Evolutionary conservation across 2,113 vertebrate genomes (phyloP), one percentile per base, ranked within the genome.

Genomic region (Salvelinus namaycush): DNA sequence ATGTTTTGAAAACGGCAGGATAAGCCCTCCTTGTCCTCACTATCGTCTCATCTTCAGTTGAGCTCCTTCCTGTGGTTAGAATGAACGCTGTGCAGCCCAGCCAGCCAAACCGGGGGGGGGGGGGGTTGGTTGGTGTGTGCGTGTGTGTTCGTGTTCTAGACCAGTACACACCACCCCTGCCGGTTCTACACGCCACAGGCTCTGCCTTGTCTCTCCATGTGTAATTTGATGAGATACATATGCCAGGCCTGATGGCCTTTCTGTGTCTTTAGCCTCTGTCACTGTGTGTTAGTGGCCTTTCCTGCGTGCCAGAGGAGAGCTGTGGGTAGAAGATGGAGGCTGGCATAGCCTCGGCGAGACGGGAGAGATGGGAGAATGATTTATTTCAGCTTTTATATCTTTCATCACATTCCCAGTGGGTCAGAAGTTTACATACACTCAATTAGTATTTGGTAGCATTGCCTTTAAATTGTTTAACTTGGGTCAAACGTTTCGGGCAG

Each of bases 21-120:
- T 2, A 11, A 1, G 75, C 78, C 82, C 31, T 44, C 26, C 6
- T 29, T 16, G 14, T 39, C 16, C 34, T 49, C 39, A 12, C 76
- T 71, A 86, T 88, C 81, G n/a, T 51, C 69, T 74, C 68, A 86
- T 87, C 87, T 74, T 62, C 60, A 64, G 39, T 44, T 2, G 39
- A 44, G 62, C 80, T 78, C 34, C 83, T 84, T 84, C 85, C 85
- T 83, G 82, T 77, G 79, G 83, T 82, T 78, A 64, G 60, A 68
- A 29, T 16, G n/a, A 29, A 49, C 39, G 8, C 39, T 44, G 39
- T 44, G 2, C 39, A 51, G 57, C 51, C 5, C n/a, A 6, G 26
- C 76, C 29, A 78, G 5, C n/a, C 24, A 26, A 31, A 67, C 0
- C 71, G 14, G 29, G 29, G 4, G 5, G 29, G 29, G 0, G 39